Evolutionary conservation across 2,113 vertebrate species (phyloP).

Genomic region (Hemicordylus capensis): DNA sequence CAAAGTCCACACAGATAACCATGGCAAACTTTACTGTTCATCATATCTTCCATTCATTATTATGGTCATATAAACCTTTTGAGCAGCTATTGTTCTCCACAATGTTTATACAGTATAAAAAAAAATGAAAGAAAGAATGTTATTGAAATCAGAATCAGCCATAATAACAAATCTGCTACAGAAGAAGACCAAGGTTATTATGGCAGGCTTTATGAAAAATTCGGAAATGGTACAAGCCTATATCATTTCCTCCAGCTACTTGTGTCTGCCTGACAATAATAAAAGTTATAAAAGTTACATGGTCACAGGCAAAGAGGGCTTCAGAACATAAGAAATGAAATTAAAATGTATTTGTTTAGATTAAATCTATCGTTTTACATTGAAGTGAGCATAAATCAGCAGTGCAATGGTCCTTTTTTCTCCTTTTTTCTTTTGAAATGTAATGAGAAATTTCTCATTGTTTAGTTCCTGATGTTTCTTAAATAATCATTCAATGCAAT

Average conservation of each 20-base stretch:
- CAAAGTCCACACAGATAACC: conserved; percentile 26
- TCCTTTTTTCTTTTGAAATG: conserved; percentile 54
- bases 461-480: conserved; percentile 32
- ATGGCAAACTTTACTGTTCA: conserved; percentile 34
- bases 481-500: conserved; percentile 37
- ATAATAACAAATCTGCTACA: background rate
- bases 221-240: background rate
- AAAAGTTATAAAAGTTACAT: conserved; percentile 24
- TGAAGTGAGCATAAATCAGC: conserved; percentile 41
- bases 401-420: conserved; percentile 34
- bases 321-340: conserved; percentile 48
- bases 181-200: conserved; percentile 14
- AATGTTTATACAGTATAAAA: background rate
- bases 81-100: conserved; percentile 33
- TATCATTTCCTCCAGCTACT: conserved; percentile 31
- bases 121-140: conserved; percentile 31
- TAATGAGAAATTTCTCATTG: conserved; percentile 35
- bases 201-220: conserved; percentile 5
- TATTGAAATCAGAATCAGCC: conserved; percentile 40
- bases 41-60: background rate
- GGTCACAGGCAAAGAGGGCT: conserved; percentile 3
- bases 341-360: conserved; percentile 53
- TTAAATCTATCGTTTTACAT: conserved; percentile 38
- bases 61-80: conserved; percentile 30
- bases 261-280: conserved; percentile 16